Evolutionary conservation across 1,140 invertebrate species (phyloP).

Genomic region (Linepithema humile): DNA sequence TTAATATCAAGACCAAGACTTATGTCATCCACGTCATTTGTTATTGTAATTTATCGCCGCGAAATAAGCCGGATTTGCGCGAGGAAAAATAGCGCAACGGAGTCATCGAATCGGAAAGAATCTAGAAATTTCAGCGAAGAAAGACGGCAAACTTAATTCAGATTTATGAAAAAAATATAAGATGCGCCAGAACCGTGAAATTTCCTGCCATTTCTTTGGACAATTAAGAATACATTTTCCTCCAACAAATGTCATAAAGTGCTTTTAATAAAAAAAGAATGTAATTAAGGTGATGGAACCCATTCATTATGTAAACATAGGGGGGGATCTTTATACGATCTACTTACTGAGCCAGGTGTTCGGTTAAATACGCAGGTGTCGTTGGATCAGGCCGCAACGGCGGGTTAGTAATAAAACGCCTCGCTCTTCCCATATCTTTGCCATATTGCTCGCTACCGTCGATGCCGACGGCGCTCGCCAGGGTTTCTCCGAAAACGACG

Average conservation of each 20-base stretch:
- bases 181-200: neutral
- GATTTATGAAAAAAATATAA: neutral
- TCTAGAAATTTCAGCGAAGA: neutral
- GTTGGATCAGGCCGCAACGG: slow-evolving; percentile 91
- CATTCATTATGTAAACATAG: neutral
- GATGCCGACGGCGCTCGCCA: slow-evolving; percentile 89
- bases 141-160: neutral
- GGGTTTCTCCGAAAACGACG: slow-evolving; percentile 92
- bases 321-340: neutral
- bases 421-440: slow-evolving; percentile 78
- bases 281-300: neutral
- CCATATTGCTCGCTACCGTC: slow-evolving; percentile 85
- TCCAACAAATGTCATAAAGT: too few relatives aligned
- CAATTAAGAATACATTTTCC: slow-evolving; percentile 4
- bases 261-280: neutral
- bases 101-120: neutral
- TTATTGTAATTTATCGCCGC: slow-evolving; percentile 47
- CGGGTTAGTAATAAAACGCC: slow-evolving; percentile 88
- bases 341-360: slow-evolving; percentile 94
- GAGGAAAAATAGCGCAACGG: neutral
- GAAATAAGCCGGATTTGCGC: slow-evolving; percentile 14
- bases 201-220: neutral
- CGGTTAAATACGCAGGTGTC: slow-evolving; percentile 93
- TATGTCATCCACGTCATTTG: slow-evolving; percentile 50
- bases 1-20: slow-evolving; percentile 59